Evolutionary conservation across 2,113 vertebrate genomes (phyloP), one percentile per base, ranked within the genome.

Genomic region (Alethe diademata): DNA sequence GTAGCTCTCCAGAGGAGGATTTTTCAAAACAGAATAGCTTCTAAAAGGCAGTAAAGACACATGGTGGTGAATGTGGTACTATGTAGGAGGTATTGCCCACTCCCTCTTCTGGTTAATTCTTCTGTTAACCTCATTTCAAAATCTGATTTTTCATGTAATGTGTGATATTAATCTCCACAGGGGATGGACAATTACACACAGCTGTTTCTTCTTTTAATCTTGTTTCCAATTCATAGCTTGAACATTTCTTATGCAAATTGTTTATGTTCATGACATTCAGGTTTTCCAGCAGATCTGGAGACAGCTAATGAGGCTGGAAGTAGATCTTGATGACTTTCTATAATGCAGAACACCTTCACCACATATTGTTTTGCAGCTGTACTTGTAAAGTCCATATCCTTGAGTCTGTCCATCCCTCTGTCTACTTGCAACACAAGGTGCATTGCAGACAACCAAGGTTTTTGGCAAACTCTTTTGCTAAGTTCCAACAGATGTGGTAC

Each of bases 41-140:
- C 54, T 84, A 38, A 88, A 95, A 90, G 53, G 61, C 57, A 93
- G 56, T 57, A 62, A 92, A 93, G 67, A 43, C 43, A 43, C 43
- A 51, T 28, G 33, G 7, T 29, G 54, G 38, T 78, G 71, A 88
- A 71, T 60, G 62, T 5, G 5, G 24, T 50, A 36, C 80, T 86
- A 24, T 9, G 58, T 64, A 93, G 91, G 78, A 95, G 89, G 90
- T 71, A 88, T 66, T 91, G 53, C 72, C 88, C 80, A 33, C 58
- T 93, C 95, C 64, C 50, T 86, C 62, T 92, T 86, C 57, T 90
- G 50, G 58, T 85, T 94, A 90, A 96, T 95, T 97, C 78, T 90
- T 94, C 70, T 95, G 92, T 97, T 94, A 96, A 96, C 91, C 91
- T 95, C 54, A 83, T 96, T 95, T 90, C 73, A 53, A 95, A 92